Evolutionary conservation across 2,113 vertebrate species (phyloP).

Genomic region (Lynx canadensis): DNA sequence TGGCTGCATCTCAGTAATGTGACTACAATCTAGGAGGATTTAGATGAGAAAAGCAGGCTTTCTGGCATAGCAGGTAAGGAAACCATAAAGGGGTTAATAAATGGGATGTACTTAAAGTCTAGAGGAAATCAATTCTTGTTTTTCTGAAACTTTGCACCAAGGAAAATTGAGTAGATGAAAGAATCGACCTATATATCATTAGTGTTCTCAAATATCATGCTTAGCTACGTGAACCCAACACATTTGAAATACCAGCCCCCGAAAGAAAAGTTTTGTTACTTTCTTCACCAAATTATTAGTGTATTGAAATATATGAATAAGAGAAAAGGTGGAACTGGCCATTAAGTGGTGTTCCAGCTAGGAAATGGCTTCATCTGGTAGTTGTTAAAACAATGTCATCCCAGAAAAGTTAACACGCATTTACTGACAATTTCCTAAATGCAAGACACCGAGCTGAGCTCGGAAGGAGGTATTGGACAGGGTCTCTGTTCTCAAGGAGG

Average conservation of each 20-base stretch:
- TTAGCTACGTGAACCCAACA: neutral
- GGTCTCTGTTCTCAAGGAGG: neutral
- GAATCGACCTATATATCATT: neutral
- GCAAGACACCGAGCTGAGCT: neutral
- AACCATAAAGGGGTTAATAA: neutral
- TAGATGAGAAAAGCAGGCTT: constrained; percentile 15
- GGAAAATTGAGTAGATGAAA: neutral
- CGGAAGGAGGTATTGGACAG: neutral
- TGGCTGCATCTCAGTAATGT: neutral
- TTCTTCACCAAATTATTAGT: constrained; percentile 17
- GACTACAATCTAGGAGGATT: constrained; percentile 12
- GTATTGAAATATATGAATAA: constrained; percentile 37
- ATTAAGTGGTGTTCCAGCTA: neutral
- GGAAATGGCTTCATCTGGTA: constrained; percentile 28
- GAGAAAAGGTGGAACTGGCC: neutral
- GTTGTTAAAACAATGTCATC: neutral
- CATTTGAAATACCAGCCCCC: neutral
- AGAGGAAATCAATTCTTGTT: neutral
- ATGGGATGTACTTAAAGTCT: neutral
- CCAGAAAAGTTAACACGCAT: neutral
- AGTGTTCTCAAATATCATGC: neutral
- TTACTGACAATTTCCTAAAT: neutral
- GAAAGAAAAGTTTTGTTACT: constrained; percentile 4
- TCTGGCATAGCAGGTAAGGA: constrained; percentile 22
- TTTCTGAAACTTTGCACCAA: neutral